Base-by-base conservation (phyloP, 1,140 invertebrate species). In the Leptoteleia sp. region DNA sequence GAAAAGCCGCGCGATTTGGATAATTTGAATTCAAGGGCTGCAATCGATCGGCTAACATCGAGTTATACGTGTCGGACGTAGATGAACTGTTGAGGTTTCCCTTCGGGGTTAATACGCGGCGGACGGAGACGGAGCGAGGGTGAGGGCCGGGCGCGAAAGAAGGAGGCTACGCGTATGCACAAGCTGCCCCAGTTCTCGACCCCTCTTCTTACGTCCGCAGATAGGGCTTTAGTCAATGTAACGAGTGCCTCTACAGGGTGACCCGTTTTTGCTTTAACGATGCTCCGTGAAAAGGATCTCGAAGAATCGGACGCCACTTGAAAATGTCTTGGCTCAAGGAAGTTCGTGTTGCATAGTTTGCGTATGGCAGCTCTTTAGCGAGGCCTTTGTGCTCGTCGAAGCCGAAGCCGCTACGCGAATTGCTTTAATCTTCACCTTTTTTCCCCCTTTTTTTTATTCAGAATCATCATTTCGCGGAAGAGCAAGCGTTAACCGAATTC, bases 71-170 rank as follows among this genome's bases (percentile, higher is more conserved):
- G 67, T 78, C 81, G 61, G 72, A 76, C 70, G 71, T 75, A 61
- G 78, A 61, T 76, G 81, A 85, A 83, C 67, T 80, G 76, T 76
- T 83, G 80, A 83, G 83, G 83, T 81, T 85, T 85, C 82, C 73
- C 72, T 81, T 61, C 64, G 55, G 40, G 70, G 72, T 79, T n/a
- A 70, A 79, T 76, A 70, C 80, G 64, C 76, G 57, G 73, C 40
- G 73, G 55, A 81, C 19, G 35, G 35, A 35, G 19, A 45, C 0
- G 33, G 7, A 38, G 43, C 5, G 31, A 4, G 22, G 13, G 37
- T 33, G 19, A 47, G 11, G 13, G 11, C n/a, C 29, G 12, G 15
- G 4, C 2, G 48, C 35, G 16, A 37, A 76, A 82, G 75, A 29
- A 55, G 64, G 33, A 76, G 29, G 40, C 59, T 70, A n/a, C 81